A percentile compares a stretch with the other conserved stretches of the same genome.
These are phyloP conservation scores for Vollenhovia emeryi DNA, from an alignment of 1,140 invertebrate species.

Conservation along the genomic window DNA sequence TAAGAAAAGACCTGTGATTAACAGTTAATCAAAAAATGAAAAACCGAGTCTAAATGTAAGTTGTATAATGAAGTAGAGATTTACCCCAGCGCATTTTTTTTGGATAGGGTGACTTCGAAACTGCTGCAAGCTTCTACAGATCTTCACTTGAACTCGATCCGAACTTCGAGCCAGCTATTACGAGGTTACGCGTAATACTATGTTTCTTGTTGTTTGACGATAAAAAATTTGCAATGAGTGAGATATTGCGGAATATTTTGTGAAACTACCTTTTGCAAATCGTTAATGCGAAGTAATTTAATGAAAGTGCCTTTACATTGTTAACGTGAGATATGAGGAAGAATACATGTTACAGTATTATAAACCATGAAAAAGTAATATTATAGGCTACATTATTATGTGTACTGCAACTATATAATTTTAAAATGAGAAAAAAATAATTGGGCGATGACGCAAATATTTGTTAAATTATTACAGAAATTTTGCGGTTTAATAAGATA, in stretches of 20 bases:
- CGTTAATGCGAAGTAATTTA: neutral
- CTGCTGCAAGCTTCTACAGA: constrained; percentile 24
- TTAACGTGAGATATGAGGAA: neutral
- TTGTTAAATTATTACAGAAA: constrained; percentile 20
- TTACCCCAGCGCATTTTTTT: neutral
- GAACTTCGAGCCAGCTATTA: constrained; percentile 42
- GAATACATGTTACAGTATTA: neutral
- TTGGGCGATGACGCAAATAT: neutral
- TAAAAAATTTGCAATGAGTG: constrained; percentile 30
- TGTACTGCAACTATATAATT: constrained; percentile 16
- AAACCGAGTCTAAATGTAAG: too few species aligned
- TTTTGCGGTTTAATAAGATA: neutral
- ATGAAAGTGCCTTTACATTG: constrained; percentile 46
- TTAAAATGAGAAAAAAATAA: neutral
- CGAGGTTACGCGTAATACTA: constrained; percentile 21
- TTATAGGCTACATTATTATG: neutral
- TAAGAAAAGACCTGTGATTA: too few species aligned
- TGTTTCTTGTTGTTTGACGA: constrained; percentile 48
- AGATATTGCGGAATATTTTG: constrained; percentile 39
- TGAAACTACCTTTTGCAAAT: neutral
- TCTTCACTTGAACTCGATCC: constrained; percentile 43
- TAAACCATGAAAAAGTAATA: neutral
- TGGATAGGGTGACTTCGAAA: constrained; percentile 28
- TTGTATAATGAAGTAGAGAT: neutral
- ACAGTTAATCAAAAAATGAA: too few species aligned